Evolutionary conservation across 2,888 invertebrate genomes (phyloP), one percentile per base, ranked within the genome.

Genomic region (Cepaea hortensis): DNA sequence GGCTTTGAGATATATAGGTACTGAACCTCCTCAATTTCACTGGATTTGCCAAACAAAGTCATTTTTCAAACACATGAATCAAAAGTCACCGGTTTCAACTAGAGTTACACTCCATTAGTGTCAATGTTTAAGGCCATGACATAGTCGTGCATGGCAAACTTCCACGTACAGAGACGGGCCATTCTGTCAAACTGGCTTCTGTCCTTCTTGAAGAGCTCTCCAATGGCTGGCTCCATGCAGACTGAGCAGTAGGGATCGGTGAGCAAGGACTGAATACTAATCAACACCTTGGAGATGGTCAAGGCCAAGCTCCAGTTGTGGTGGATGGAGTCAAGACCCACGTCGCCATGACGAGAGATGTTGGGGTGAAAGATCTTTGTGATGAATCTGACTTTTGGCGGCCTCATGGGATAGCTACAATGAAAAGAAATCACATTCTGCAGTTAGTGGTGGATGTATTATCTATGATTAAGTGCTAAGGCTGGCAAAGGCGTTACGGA

Each of bases 271-370:
- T 94, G 94, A 50, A 94, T 93, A 86, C 94, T 94, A 61, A 94
- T 93, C n/a, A 94, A 90, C 50, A 95, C 94, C 92, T 95, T 98
- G 90, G 97, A 97, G 93, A 98, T 96, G 75, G 98, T 98, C 89
- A 98, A 95, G 0, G 98, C 98, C 88, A 98, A 95, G n/a, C 98
- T 98, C 98, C 98, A 98, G 95, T 98, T 98, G 95, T 98, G 97
- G 92, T 97, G 97, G 91, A 98, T 97, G 15, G 97, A 98, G 95
- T 98, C 98, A 90, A 98, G 97, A 87, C 98, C 98, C 81, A 98
- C 97, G 95, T 98, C 98, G 3, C 98, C 98, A 95, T 98, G 98
- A 0, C 98, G 96, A 4, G 98, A 98, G 85, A 98, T 97, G 95
- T 98, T 98, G 9, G 98, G 98, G 95, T 98, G 98, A 92, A 98